Evolutionary conservation across 2,797 vertebrate species (phyloP), one percentile per base, ranked within the genome.

Genomic region (Eulemur mongoz): DNA sequence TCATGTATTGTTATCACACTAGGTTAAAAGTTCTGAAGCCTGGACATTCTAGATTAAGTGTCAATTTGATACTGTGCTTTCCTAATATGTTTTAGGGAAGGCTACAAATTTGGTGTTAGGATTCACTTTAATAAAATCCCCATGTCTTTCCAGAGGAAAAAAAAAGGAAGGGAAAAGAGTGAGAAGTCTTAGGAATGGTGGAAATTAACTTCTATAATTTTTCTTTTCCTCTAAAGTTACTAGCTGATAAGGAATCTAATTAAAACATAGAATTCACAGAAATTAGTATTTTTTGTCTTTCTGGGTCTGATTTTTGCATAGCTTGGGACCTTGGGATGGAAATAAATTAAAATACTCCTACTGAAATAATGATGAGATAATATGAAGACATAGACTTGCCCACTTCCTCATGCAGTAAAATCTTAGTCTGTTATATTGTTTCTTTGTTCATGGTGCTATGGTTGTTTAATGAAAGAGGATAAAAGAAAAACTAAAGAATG

Each of bases 11-110:
- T 76, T 97, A 96, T 97, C 96, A 98, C 65, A 43, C 82, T 89
- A 84, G 69, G 38, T 83, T 97, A 97, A 95, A 98, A 98, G 84
- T 97, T 96, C 94, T 95, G 81, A 98, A 86, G 94, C 78, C 87
- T 97, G 93, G 95, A 86, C 92, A 96, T 97, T 98, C 96, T 97
- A 97, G 90, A 96, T 97, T 94, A 98, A 98, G 97, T 98, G 87
- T 98, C 96, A 97, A 96, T 81, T 97, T 97, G 95, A 98, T 97
- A 96, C 10, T 97, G 82, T 59, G 43, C 94, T 97, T 89, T 85
- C 85, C 95, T 93, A 80, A 17, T 48, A 93, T 84, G 63, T 91
- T 92, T 97, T 96, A 89, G 94, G 93, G 88, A 97, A 97, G 78
- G 67, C 91, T 92, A 88, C 67, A 94, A 50, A 4, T 87, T 91